Evolutionary conservation across 2,113 vertebrate species (phyloP).

Genomic region (Suricata suricatta): DNA sequence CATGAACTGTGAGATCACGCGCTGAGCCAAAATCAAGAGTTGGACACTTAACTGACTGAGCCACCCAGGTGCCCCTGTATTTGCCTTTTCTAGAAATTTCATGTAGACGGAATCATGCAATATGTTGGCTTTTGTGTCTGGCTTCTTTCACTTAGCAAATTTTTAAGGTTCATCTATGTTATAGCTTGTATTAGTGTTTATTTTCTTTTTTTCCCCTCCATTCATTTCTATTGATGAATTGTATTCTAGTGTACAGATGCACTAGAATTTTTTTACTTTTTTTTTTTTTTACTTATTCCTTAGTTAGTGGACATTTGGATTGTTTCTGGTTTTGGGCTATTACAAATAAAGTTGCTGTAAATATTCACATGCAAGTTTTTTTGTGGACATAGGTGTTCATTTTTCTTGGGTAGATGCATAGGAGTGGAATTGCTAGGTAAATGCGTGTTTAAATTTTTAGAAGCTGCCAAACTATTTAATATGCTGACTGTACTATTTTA

Average conservation of each 20-base stretch:
- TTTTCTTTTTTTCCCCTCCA: not conserved
- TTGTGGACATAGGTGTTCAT: not conserved
- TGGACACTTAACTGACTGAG: too few relatives aligned
- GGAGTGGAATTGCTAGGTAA: not conserved
- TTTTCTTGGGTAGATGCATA: not conserved
- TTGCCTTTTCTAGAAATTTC: slow-evolving; percentile 3
- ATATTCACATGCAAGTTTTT: not conserved
- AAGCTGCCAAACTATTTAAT: not conserved
- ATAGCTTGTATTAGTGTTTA: not conserved
- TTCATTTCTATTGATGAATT: not conserved
- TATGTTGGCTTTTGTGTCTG: not conserved
- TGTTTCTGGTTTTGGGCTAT: not conserved
- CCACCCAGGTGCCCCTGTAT: too few relatives aligned
- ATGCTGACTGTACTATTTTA: not conserved
- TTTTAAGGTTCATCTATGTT: not conserved
- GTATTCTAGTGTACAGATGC: not conserved
- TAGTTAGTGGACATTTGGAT: not conserved
- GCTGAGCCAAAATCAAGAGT: too few relatives aligned
- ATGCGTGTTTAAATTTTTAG: slow-evolving; percentile 12
- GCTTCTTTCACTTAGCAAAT: not conserved
- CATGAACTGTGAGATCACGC: too few relatives aligned
- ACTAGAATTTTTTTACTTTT: not conserved
- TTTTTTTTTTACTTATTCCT: not conserved
- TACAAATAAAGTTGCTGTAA: not conserved
- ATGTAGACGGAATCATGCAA: not conserved